These are phyloP conservation scores for Sebastes reedi DNA, from an alignment of 2,797 vertebrate species.

Conservation along the genomic window DNA sequence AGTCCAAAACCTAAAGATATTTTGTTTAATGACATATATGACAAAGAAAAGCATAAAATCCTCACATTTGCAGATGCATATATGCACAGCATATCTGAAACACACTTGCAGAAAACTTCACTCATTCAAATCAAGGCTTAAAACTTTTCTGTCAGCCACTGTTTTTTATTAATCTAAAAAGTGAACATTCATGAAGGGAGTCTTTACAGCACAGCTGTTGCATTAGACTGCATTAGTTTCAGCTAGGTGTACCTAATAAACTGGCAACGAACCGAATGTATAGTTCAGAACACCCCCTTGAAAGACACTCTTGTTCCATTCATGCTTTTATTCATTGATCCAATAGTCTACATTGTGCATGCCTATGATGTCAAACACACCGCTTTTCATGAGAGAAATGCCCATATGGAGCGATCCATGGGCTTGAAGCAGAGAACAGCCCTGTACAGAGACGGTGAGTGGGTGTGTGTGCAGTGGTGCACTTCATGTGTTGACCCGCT, in stretches of 20 bases:
- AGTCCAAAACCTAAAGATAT: background rate
- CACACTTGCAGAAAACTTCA: background rate
- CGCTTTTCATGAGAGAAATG: constrained; percentile 87
- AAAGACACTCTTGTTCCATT: constrained; percentile 30
- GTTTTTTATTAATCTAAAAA: background rate
- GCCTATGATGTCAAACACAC: constrained; percentile 86
- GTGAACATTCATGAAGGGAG: background rate
- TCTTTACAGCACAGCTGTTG: background rate
- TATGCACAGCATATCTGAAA: background rate
- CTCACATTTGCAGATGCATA: background rate
- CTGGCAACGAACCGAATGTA: background rate
- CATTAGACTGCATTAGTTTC: background rate
- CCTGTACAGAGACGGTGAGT: constrained; percentile 93
- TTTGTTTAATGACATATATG: background rate
- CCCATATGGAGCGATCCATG: constrained; percentile 85
- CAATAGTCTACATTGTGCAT: constrained; percentile 90
- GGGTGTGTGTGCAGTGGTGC: constrained; percentile 78
- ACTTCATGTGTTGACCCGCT: constrained; percentile 53
- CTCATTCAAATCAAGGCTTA: background rate
- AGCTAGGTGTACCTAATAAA: background rate
- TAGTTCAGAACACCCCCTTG: background rate
- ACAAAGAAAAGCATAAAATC: background rate
- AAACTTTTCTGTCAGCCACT: background rate
- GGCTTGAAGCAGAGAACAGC: constrained; percentile 89
- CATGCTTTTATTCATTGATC: constrained; percentile 83